Base-by-base conservation (phyloP, 2,797 vertebrate species). In the Naso thynnoides region DNA sequence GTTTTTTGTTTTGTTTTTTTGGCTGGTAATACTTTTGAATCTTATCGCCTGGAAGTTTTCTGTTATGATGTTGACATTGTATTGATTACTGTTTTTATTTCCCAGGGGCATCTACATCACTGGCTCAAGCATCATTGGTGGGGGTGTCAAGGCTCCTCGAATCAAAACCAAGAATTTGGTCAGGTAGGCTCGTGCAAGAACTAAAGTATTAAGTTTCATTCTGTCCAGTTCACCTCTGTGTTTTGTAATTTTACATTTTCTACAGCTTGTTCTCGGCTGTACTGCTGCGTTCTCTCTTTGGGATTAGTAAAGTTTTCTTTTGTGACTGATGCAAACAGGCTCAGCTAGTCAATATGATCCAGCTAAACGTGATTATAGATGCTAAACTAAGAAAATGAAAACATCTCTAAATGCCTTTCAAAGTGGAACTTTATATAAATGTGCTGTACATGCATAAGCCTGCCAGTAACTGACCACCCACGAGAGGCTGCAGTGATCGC, bases 151-250 rank as follows among this genome's bases (percentile, higher is more conserved):
- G 87, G 98, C 97, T 49, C 98, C 98, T 2, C 94, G 98, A 87
- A 99, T 99, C 89, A 99, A 99, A 94, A 99, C 98, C 38, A 99
- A 99, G 93, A 99, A 99, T 84, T 91, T 99, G 86, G 97, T 99
- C 88, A 99, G 98, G 98, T 99, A 93, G 5, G 86, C 0, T 55
- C 13, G 65, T 16, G 50, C 9, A 42, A 27, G 11, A 27, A 21
- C 3, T 21, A 10, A 48, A 24, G 23, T 2, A 1, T 56, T 38
- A 8, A 33, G 4, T 33, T 11, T 1, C 15, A 14, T 36, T 27
- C 2, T 42, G 3, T 18, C 3, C 14, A 13, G 0, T 18, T 44
- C 3, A 8, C 14, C 13, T 29, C 16, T 15, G 0, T 38, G n/a
- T 54, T 44, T 60, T 15, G 23, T 6, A 0, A 27, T 0, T 31